Conservation (phyloP, 2,113 vertebrate genomes). For the Peromyscus maniculatus region DNA sequence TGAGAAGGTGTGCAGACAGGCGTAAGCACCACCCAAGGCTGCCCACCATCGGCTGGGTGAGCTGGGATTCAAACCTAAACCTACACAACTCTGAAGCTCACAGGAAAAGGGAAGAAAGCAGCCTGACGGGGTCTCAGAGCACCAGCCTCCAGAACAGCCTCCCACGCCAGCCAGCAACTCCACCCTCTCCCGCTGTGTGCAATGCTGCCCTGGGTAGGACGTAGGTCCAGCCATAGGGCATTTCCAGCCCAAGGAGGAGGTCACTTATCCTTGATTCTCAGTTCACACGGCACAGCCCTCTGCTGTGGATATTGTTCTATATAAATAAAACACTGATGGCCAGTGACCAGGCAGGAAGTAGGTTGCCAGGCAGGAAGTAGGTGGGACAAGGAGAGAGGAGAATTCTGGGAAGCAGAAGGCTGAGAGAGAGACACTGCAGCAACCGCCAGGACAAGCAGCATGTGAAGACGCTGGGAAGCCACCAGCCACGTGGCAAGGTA, state of each 20-base stretch:
- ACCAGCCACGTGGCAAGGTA: too few species aligned
- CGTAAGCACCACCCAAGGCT: background rate
- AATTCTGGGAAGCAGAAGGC: too few species aligned
- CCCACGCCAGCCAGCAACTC: background rate
- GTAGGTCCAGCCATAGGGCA: background rate
- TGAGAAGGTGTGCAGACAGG: background rate
- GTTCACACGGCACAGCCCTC: background rate
- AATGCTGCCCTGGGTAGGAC: rapidly evolving
- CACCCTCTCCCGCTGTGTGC: too few species aligned
- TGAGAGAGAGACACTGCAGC: too few species aligned
- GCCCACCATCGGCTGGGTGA: rapidly evolving
- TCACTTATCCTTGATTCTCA: background rate
- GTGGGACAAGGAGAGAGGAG: too few species aligned
- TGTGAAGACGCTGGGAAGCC: too few species aligned
- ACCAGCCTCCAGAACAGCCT: background rate
- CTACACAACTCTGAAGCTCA: background rate
- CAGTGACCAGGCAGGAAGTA: too few species aligned
- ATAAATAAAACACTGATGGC: too few species aligned
- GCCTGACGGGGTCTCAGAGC: background rate
- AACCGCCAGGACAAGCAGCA: too few species aligned
- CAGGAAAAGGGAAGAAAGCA: background rate
- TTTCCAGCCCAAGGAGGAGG: background rate
- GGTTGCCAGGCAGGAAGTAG: too few species aligned
- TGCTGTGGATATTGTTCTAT: too few species aligned
- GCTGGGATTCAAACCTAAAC: background rate